phyloP scores from a whole-genome alignment of 2,113 vertebrate genomes.

The Brachyistius frenatus region DNA sequence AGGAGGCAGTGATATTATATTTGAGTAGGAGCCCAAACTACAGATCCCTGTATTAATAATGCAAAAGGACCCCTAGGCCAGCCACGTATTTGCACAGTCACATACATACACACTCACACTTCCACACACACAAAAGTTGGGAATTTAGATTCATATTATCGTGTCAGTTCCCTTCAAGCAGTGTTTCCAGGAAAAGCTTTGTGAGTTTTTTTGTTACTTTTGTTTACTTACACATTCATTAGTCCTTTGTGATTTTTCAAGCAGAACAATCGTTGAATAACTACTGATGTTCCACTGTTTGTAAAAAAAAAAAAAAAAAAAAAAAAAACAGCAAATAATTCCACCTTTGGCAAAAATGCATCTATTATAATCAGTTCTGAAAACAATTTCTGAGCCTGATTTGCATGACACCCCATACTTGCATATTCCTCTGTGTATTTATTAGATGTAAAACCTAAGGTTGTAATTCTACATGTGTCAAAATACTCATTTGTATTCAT shows the following conservation, averaged over 20 bases:
- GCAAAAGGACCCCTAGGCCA: constrained; percentile 75
- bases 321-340: constrained; percentile 1
- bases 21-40: constrained; percentile 66
- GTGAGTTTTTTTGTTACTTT: constrained; percentile 33
- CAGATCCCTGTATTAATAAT: constrained; percentile 81
- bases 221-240: constrained; percentile 46
- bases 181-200: constrained; percentile 41
- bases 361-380: constrained; percentile 11
- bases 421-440: not conserved
- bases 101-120: constrained; percentile 27
- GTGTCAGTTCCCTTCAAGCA: constrained; percentile 37
- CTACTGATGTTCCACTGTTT: constrained; percentile 16
- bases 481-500: no score
- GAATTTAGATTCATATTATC: constrained; percentile 39
- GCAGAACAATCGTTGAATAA: constrained; percentile 26
- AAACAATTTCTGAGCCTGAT: not conserved
- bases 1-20: constrained; percentile 70
- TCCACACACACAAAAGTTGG: constrained; percentile 11
- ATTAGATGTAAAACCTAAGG: not conserved
- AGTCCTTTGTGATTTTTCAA: constrained; percentile 41
- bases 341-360: constrained; percentile 8
- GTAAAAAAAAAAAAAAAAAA: not conserved
- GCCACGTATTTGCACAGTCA: constrained; percentile 71
- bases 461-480: not conserved
- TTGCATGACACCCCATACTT: not conserved